Conservation (phyloP, 2,797 vertebrate species). For the Ctenochaetus hawaiiensis region DNA sequence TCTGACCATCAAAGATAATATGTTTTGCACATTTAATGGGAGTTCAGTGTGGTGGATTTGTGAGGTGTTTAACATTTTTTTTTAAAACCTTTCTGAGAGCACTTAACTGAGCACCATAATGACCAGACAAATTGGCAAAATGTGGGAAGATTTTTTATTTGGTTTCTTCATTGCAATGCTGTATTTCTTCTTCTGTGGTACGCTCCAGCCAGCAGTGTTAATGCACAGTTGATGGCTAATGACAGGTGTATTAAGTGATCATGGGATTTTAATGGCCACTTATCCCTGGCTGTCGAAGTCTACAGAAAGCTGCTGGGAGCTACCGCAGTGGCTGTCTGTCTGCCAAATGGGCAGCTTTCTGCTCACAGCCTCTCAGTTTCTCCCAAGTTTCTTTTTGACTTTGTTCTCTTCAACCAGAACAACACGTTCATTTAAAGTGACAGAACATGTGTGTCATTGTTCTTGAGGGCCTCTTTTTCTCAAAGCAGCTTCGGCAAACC, state of each 20-base stretch:
- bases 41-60: not conserved
- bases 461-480: constrained; percentile 15
- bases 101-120: constrained; percentile 27
- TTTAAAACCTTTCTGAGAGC: constrained; percentile 13
- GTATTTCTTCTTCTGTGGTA: constrained; percentile 43
- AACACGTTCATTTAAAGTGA: constrained; percentile 36
- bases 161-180: constrained; percentile 48
- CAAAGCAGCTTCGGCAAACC: constrained; percentile 34
- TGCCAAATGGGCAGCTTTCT: constrained; percentile 59
- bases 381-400: constrained; percentile 32
- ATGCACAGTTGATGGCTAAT: constrained; percentile 80
- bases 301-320: constrained; percentile 66
- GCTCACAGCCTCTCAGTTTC: constrained; percentile 27
- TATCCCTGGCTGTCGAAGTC: constrained; percentile 78
- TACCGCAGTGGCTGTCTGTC: constrained; percentile 65
- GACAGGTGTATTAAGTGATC: constrained; percentile 85
- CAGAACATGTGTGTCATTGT: constrained; percentile 32
- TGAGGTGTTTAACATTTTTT: constrained; percentile 4
- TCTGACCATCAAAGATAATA: not conserved
- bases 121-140: constrained; percentile 17
- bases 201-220: constrained; percentile 64
- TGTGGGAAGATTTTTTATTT: constrained; percentile 10
- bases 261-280: constrained; percentile 85
- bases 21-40: not conserved
- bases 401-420: constrained; percentile 39